Percentiles rank a stretch among this genome's conserved stretches.
Conservation (phyloP, 1,140 invertebrate genomes). For the Diorhabda carinulata region DNA sequence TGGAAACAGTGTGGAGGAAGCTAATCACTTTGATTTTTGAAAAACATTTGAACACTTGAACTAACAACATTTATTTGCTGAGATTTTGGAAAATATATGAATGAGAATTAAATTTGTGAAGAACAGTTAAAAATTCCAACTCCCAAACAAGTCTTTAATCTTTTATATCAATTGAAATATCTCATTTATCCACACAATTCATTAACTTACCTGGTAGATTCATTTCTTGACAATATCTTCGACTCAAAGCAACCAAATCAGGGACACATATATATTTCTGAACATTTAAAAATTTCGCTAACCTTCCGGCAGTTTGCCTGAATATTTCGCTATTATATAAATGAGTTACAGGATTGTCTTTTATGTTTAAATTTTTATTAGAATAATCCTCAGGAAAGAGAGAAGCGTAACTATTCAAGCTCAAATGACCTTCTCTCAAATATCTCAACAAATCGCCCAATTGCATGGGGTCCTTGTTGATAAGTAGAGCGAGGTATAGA, state of each 20-base stretch:
- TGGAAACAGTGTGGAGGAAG: no score
- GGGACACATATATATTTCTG: slow-evolving; percentile 46
- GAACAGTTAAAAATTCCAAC: no score
- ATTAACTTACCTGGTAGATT: slow-evolving; percentile 49
- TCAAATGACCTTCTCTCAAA: slow-evolving; percentile 57
- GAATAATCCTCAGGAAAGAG: slow-evolving; percentile 52
- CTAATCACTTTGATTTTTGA: no score
- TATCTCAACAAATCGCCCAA: slow-evolving; percentile 58
- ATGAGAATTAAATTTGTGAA: no score
- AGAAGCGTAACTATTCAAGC: slow-evolving; percentile 52
- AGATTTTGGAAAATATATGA: no score
- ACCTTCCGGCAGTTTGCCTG: slow-evolving; percentile 36
- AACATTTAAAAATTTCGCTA: slow-evolving; percentile 49
- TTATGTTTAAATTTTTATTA: slow-evolving; percentile 35
- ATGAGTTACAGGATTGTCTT: slow-evolving; percentile 41
- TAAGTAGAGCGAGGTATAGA: slow-evolving; percentile 54
- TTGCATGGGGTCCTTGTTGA: slow-evolving; percentile 55
- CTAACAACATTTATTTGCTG: no score
- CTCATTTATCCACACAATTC: background rate
- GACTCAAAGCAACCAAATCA: slow-evolving; percentile 49
- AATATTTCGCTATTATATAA: slow-evolving; percentile 45
- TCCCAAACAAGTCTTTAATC: no score
- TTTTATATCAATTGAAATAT: no score
- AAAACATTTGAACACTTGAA: no score
- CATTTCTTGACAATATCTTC: slow-evolving; percentile 55